A percentile compares a stretch with the other conserved stretches of the same genome.
These are phyloP conservation scores for Dryobota labecula DNA, from an alignment of 2,888 invertebrate genomes.

Conservation along the genomic window DNA sequence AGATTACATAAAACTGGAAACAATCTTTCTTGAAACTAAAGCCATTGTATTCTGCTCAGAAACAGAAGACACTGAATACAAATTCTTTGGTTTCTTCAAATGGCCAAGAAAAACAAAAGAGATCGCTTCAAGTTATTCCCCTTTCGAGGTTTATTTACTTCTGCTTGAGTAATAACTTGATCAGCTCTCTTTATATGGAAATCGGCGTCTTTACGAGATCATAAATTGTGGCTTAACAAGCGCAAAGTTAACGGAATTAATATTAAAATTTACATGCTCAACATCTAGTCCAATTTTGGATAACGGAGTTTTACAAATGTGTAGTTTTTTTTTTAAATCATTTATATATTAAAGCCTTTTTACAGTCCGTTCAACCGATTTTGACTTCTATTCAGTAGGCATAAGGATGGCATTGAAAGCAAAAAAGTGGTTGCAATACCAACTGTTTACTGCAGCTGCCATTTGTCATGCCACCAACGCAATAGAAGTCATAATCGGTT, in stretches of 20 bases:
- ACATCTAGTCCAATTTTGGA: slow-evolving; percentile 38
- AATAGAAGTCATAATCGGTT: too few relatives aligned
- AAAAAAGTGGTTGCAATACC: too few relatives aligned
- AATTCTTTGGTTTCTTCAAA: slow-evolving; percentile 36
- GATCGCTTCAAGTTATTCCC: slow-evolving; percentile 8
- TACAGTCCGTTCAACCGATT: too few relatives aligned
- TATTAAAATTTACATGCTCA: slow-evolving; percentile 40
- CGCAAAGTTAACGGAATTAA: slow-evolving; percentile 52
- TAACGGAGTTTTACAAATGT: slow-evolving; percentile 66
- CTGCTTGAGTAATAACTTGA: slow-evolving; percentile 29
- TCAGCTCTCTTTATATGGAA: slow-evolving; percentile 50
- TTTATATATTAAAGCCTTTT: too few relatives aligned
- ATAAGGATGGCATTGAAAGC: too few relatives aligned
- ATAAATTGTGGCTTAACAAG: slow-evolving; percentile 51
- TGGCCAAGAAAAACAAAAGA: slow-evolving; percentile 21
- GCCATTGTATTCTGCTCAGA: slow-evolving; percentile 18
- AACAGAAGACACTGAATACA: slow-evolving; percentile 14
- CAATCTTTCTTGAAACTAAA: slow-evolving; percentile 21
- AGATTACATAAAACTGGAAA: slow-evolving; percentile 24
- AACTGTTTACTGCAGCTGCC: too few relatives aligned
- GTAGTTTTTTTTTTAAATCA: slow-evolving; percentile 56
- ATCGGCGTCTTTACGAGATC: slow-evolving; percentile 29
- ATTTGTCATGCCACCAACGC: too few relatives aligned
- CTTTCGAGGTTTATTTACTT: slow-evolving; percentile 26
- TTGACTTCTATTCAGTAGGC: too few relatives aligned